Percentiles rank a stretch among this genome's conserved stretches.
These are phyloP conservation scores for Toxotes lorentzi DNA, from an alignment of 2,797 vertebrate genomes.

Conservation along the genomic window DNA sequence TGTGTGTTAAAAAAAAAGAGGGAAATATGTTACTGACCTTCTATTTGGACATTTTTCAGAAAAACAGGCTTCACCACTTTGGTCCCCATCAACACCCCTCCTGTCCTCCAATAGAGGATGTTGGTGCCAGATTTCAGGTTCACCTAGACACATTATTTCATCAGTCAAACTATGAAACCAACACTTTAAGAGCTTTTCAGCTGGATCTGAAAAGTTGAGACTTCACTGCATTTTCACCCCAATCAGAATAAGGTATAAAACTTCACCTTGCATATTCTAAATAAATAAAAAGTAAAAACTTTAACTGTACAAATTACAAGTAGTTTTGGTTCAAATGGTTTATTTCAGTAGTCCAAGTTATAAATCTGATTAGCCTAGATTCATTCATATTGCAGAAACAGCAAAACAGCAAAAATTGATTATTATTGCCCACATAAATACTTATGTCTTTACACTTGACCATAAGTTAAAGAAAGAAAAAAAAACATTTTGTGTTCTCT, in stretches of 20 bases:
- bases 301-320: neutral
- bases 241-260: neutral
- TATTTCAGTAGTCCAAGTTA: too few species aligned
- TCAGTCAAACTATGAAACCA: neutral
- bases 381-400: neutral
- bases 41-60: constrained; percentile 95
- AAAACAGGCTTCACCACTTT: constrained; percentile 94
- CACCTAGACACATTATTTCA: constrained; percentile 82
- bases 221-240: neutral
- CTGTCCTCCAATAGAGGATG: constrained; percentile 98
- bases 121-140: constrained; percentile 95
- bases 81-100: constrained; percentile 91
- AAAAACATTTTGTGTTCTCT: neutral
- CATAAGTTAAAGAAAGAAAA: neutral
- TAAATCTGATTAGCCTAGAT: neutral
- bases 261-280: neutral
- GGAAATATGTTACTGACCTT: constrained; percentile 84
- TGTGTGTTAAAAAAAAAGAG: fast-evolving
- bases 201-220: neutral
- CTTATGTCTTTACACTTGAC: neutral
- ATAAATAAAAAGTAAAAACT: too few species aligned
- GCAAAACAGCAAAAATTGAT: neutral
- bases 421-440: neutral
- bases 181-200: neutral
- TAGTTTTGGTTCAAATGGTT: neutral